Conservation (phyloP, 2,113 vertebrate genomes). For the Cryptotis parvus region DNA sequence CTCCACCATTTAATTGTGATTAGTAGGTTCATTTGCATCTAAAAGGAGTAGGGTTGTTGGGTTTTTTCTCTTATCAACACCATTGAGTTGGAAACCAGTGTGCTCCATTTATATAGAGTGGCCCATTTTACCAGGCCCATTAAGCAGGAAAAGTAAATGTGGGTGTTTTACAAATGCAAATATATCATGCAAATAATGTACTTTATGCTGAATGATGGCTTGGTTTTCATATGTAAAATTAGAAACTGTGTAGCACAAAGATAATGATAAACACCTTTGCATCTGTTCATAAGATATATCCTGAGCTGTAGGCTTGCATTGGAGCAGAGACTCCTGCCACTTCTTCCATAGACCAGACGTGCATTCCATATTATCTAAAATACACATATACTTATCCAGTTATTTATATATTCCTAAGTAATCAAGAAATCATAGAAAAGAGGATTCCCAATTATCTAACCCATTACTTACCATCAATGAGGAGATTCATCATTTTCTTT, state of each 20-base stretch:
- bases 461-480: slow-evolving; percentile 65
- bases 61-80: slow-evolving; percentile 80
- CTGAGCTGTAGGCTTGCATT: slow-evolving; percentile 34
- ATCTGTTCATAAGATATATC: slow-evolving; percentile 71
- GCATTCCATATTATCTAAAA: slow-evolving; percentile 36
- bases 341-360: slow-evolving; percentile 27
- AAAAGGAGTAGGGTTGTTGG: slow-evolving; percentile 68
- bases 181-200: slow-evolving; percentile 84
- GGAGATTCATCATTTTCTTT: slow-evolving; percentile 67
- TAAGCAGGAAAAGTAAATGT: slow-evolving; percentile 83
- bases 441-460: slow-evolving; percentile 59
- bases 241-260: slow-evolving; percentile 74
- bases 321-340: slow-evolving; percentile 15
- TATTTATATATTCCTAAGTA: slow-evolving; percentile 77
- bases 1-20: slow-evolving; percentile 79
- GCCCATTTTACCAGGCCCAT: slow-evolving; percentile 81
- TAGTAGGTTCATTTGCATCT: slow-evolving; percentile 82
- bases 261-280: slow-evolving; percentile 82
- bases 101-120: slow-evolving; percentile 79
- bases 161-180: slow-evolving; percentile 86
- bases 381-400: slow-evolving; percentile 62
- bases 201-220: slow-evolving; percentile 81
- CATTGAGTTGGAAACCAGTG: slow-evolving; percentile 80
- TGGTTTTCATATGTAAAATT: slow-evolving; percentile 85
- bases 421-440: slow-evolving; percentile 77